Base-by-base conservation (phyloP, 1,140 invertebrate species). In the Palaemon carinicauda region DNA sequence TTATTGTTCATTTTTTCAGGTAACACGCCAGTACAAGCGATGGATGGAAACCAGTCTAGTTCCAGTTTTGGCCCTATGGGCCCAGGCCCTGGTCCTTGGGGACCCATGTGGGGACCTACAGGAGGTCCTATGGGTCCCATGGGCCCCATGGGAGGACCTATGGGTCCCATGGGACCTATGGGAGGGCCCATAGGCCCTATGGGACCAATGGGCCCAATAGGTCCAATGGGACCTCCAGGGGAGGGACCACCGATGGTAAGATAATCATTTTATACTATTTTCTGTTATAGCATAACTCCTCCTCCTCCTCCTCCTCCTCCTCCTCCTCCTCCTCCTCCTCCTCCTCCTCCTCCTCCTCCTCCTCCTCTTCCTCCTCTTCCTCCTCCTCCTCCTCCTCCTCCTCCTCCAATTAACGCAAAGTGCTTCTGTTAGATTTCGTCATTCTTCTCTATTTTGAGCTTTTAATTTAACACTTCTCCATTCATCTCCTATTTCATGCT, bases 161-260 rank as follows among this genome's bases (percentile, higher is more conserved):
- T 89, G 82, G 90, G 90, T 89, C 93, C 88, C 31, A 89, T 89
- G 82, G 87, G 86, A 71, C 88, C 88, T 15, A 89, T 89, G 82
- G 83, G 85, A 56, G 77, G 79, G 10, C 56, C 80, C 24, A 77
- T 82, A 14, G 89, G 89, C 50, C 89, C 89, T 41, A 89, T 89
- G 89, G 89, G 89, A 24, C 89, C 89, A 10, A 89, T 89, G 80
- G 89, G 87, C 9, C 89, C 89, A 51, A 88, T 89, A 83, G 87
- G 87, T 9, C 89, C 87, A 51, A 89, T 89, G 87, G 87, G 87
- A 54, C 86, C 89, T 56, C 87, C 86, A 7, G 79, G 82, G 10
- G 89, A 89, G 78, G 89, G 81, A 7, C 86, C 87, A 19, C 89
- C 89, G 19, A 83, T 88, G 87, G 87, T 88, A 54, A 69, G 87